Evolutionary conservation across 2,797 vertebrate genomes (phyloP).

Genomic region (Philypnodon macrostomus): DNA sequence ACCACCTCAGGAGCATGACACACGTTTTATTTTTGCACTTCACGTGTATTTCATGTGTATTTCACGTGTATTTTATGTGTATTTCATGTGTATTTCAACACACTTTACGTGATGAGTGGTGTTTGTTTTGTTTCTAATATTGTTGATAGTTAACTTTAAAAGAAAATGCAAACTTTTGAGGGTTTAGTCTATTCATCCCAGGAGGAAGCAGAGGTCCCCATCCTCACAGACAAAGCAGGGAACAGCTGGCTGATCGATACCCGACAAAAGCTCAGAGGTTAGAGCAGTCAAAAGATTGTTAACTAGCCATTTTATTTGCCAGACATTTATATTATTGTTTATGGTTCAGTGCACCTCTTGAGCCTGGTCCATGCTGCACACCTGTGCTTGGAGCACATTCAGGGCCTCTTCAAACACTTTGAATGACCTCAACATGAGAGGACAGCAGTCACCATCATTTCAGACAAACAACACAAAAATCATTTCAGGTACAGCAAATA

Average conservation of each 20-base stretch:
- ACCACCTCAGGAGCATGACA: slow-evolving; percentile 3
- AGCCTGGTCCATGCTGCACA: slow-evolving; percentile 68
- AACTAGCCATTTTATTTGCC: slow-evolving; percentile 85
- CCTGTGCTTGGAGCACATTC: slow-evolving; percentile 74
- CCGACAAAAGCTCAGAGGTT: slow-evolving; percentile 80
- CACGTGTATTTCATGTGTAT: no score
- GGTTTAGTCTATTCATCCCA: slow-evolving; percentile 57
- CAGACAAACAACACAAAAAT: slow-evolving; percentile 9
- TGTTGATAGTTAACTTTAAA: slow-evolving; percentile 29
- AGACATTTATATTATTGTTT: slow-evolving; percentile 86
- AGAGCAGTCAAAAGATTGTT: slow-evolving; percentile 85
- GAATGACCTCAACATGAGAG: slow-evolving; percentile 48
- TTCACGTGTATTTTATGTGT: slow-evolving; percentile 12
- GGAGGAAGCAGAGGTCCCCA: slow-evolving; percentile 68
- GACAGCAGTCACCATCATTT: background rate
- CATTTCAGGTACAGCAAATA: no score
- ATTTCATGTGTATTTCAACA: slow-evolving; percentile 13
- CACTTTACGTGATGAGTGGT: background rate
- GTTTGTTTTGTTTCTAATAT: slow-evolving; percentile 29
- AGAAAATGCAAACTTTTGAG: slow-evolving; percentile 39
- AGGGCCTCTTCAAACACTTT: slow-evolving; percentile 57
- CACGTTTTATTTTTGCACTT: slow-evolving; percentile 20
- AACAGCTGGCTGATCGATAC: slow-evolving; percentile 85
- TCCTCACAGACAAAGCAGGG: slow-evolving; percentile 69
- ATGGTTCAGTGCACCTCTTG: slow-evolving; percentile 75